Evolutionary conservation across 2,888 invertebrate genomes (phyloP), one percentile per base, ranked within the genome.

Genomic region (Morpho achilles): DNA sequence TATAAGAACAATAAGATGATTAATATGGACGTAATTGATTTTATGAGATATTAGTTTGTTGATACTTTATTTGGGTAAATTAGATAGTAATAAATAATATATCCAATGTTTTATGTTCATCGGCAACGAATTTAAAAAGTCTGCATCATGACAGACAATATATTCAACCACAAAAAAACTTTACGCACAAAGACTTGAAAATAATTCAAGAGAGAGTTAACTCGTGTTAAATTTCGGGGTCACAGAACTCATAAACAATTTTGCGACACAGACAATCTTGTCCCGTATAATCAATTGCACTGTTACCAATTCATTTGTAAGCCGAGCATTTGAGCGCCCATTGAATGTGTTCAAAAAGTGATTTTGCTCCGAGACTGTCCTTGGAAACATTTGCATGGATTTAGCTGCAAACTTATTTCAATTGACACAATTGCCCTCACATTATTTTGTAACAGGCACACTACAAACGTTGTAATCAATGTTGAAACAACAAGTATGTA

Each of bases 371-470:
- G 52, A 60, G 50, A 67, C 59, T 69, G 80, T 76, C 81, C 80
- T 83, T 80, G 78, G 69, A 64, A 70, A 71, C 69, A 73, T 73
- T 74, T 73, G 69, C 68, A 70, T 66, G 65, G 66, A 69, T 72
- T 72, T 67, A 67, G 70, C 67, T 67, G 68, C 63, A 63, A 66
- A 69, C 69, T 72, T 73, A 73, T 76, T 75, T 73, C 73, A 80
- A 77, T 80, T 71, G 70, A 60, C 64, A 66, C 66, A 69, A 69
- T 69, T 71, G 67, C 57, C 58, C 59, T 62, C 58, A 59, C 62
- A 69, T 68, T 65, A 67, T 68, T 66, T 62, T 66, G 67, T 65
- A 63, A 66, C 64, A 50, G 54, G 59, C 65, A 54, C 50, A 48
- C 56, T 59, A 56, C 54, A 32, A 53, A 55, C 56, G 46, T 47